Evolutionary conservation across 2,113 vertebrate genomes (phyloP), one percentile per base, ranked within the genome.

Genomic region (Pachycephala philippinensis): DNA sequence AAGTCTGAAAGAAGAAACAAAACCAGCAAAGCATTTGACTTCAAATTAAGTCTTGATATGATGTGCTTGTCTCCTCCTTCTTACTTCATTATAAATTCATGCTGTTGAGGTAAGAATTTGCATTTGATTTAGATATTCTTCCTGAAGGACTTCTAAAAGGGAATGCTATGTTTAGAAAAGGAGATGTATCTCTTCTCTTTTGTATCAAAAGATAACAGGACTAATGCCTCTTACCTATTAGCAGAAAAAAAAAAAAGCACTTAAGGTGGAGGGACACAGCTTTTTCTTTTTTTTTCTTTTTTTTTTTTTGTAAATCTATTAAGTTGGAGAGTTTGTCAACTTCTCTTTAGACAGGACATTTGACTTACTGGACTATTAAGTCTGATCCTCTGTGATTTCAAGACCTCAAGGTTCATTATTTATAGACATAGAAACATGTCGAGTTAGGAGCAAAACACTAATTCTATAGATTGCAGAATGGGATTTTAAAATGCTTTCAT

Each of bases 1-100:
- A 92, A 85, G 56, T 88, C 31, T 88, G 71, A 85, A 88, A 79
- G 64, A 92, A 84, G 74, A 89, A 90, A 75, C 56, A 92, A 92
- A 89, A 82, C 3, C 40, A 75, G 84, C 15, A 63, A 83, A 93
- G 26, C 33, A 42, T 93, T 93, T 90, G 68, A 88, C 68, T 96
- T 78, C 79, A 91, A 47, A 96, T 93, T 94, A 87, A 85, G n/a
- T 80, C 54, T 90, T 82, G 91, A 31, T 89, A 52, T 37, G 20
- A 89, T 87, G 19, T 83, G 21, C 59, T 86, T 80, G 39, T 80
- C 70, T 93, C 37, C 35, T 84, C n/a, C 80, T 82, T 82, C 65
- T 95, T 54, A 31, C 45, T 61, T 92, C 57, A 28, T 94, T 85
- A 74, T 76, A 70, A 83, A 95, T 94, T 86, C 61, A 79, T 79